phyloP scores from a whole-genome alignment of 2,113 vertebrate genomes.

The Calidris pygmaea region DNA sequence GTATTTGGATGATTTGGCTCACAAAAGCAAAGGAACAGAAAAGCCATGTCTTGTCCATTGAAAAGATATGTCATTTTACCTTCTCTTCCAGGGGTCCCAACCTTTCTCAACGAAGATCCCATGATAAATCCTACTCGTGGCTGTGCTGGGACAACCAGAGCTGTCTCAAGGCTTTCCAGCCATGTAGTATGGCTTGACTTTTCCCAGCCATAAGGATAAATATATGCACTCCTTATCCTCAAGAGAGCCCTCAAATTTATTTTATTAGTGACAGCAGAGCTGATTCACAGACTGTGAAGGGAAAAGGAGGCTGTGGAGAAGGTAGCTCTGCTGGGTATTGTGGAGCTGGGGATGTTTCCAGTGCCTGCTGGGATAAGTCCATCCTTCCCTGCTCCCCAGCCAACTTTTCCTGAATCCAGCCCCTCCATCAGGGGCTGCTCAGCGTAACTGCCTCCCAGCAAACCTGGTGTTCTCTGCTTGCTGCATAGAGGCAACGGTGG shows the following conservation, averaged over 20 bases:
- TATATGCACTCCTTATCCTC: background rate
- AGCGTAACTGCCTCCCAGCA: no score
- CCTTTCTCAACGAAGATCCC: background rate
- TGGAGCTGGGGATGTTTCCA: background rate
- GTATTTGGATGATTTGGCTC: background rate
- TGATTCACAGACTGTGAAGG: background rate
- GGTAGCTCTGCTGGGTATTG: background rate
- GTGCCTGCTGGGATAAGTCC: background rate
- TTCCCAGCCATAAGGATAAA: background rate
- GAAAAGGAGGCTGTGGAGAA: background rate
- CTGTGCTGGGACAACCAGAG: background rate
- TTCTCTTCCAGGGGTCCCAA: background rate
- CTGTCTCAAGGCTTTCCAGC: background rate
- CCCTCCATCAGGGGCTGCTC: background rate
- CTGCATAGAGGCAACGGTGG: accelerated
- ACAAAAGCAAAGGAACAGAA: background rate
- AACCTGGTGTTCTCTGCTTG: background rate
- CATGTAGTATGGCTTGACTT: background rate
- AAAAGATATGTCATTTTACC: background rate
- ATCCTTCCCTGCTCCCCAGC: background rate
- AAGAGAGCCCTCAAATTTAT: background rate
- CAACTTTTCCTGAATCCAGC: background rate
- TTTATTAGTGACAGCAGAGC: background rate
- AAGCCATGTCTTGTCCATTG: background rate
- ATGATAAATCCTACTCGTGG: background rate